Conservation (phyloP, 2,113 vertebrate genomes). For the Mormoops blainvillei region DNA sequence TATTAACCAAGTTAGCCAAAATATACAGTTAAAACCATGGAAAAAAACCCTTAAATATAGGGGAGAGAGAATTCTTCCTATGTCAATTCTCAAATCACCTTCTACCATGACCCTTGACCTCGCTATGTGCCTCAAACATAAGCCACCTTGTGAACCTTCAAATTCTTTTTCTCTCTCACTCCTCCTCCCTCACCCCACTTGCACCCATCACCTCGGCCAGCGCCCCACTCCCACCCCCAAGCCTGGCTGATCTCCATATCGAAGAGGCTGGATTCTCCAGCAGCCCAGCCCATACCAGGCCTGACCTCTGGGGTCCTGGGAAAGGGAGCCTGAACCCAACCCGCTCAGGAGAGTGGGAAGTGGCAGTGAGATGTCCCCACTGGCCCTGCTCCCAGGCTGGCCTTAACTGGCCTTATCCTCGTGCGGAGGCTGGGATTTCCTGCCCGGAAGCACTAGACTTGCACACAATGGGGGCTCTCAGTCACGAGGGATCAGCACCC, state of each 20-base stretch:
- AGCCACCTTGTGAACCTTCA: not conserved
- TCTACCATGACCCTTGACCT: not conserved
- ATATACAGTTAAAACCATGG: not conserved
- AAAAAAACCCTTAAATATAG: not conserved
- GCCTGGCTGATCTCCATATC: not conserved
- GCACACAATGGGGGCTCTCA: constrained; percentile 67
- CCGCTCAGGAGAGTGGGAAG: not conserved
- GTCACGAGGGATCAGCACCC: constrained; percentile 26
- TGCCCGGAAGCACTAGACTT: constrained; percentile 45
- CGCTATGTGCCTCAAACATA: not conserved
- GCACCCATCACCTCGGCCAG: not conserved
- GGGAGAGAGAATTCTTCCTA: not conserved
- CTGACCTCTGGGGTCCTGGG: constrained; percentile 54
- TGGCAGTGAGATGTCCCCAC: constrained; percentile 33
- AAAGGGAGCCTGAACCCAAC: not conserved
- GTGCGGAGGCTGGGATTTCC: constrained; percentile 49
- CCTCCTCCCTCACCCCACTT: not conserved
- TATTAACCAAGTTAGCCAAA: not conserved
- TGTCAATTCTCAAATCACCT: not conserved
- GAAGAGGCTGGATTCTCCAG: not conserved
- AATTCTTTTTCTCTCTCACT: not conserved
- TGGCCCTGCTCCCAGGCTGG: constrained; percentile 51
- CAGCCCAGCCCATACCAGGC: not conserved
- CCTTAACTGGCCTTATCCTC: constrained; percentile 55
- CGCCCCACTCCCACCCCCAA: not conserved